Evolutionary conservation across 2,113 vertebrate species (phyloP).

Genomic region (Triplophysa dalaica): DNA sequence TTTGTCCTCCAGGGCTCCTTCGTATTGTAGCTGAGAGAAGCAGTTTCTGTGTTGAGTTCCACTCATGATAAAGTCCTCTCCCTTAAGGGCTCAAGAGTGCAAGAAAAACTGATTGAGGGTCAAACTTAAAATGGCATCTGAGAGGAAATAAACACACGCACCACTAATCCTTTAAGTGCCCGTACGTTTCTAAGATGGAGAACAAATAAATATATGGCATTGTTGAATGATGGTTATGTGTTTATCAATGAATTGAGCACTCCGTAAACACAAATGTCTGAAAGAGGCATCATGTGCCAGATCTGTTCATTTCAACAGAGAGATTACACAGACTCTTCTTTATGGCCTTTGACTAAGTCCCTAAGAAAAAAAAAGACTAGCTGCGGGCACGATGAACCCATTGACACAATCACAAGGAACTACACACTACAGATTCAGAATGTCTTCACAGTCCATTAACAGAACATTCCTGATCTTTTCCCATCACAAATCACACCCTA

Average conservation of each 20-base stretch:
- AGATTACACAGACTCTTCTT: slow-evolving; percentile 27
- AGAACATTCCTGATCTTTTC: slow-evolving; percentile 26
- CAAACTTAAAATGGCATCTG: slow-evolving; percentile 18
- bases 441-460: slow-evolving; percentile 37
- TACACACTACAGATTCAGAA: slow-evolving; percentile 11
- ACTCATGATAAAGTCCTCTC: slow-evolving; percentile 33
- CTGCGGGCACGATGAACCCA: slow-evolving; percentile 43
- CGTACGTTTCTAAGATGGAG: slow-evolving; percentile 12
- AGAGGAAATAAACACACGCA: slow-evolving; percentile 1
- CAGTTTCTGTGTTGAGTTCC: background rate
- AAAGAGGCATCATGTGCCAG: slow-evolving; percentile 4
- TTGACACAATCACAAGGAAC: slow-evolving; percentile 41
- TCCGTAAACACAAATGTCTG: slow-evolving; percentile 14
- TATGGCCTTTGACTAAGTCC: slow-evolving; percentile 26
- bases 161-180: slow-evolving; percentile 41
- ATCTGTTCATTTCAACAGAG: slow-evolving; percentile 21
- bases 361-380: slow-evolving; percentile 38
- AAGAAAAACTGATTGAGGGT: slow-evolving; percentile 42
- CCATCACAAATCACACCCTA: slow-evolving; percentile 26
- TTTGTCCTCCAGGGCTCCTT: background rate
- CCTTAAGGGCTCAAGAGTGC: slow-evolving; percentile 25
- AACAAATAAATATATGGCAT: slow-evolving; percentile 16
- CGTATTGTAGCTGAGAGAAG: slow-evolving; percentile 10
- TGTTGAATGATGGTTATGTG: slow-evolving; percentile 14
- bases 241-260: slow-evolving; percentile 4